Percentiles rank a stretch among this genome's conserved stretches.
phyloP scores from a whole-genome alignment of 2,797 vertebrate genomes.

The Artibeus lituratus region DNA sequence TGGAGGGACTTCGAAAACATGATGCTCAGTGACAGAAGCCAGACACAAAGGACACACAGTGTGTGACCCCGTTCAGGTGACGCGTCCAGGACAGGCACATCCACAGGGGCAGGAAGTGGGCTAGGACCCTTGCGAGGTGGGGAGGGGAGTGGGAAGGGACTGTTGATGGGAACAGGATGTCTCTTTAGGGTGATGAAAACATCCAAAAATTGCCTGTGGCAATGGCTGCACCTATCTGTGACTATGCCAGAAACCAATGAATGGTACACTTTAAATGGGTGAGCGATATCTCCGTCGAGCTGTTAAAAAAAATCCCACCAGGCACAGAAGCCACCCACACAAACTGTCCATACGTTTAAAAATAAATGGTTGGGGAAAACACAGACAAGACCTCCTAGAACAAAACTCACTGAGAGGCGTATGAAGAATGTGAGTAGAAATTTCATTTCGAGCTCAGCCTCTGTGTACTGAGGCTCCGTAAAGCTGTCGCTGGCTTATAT shows the following conservation, averaged over 20 bases:
- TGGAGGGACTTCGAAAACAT: neutral
- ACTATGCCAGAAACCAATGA: neutral
- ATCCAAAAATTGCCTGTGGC: neutral
- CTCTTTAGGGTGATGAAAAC: neutral
- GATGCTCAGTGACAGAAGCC: neutral
- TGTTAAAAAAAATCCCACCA: neutral
- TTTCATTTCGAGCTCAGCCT: neutral
- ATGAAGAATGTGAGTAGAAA: neutral
- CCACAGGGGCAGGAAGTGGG: neutral
- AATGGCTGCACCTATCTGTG: neutral
- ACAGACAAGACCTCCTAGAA: neutral
- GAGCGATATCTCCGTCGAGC: neutral
- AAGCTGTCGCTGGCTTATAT: neutral
- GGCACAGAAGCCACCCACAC: neutral
- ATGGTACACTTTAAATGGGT: neutral
- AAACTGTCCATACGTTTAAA: conserved; percentile 21
- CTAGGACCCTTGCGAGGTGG: neutral
- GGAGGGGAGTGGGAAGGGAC: neutral
- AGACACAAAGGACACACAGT: neutral
- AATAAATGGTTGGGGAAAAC: conserved; percentile 24
- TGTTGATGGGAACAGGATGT: neutral
- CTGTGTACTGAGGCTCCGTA: neutral
- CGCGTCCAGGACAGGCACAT: fast-evolving
- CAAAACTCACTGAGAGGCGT: neutral
- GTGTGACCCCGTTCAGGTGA: neutral